Evolutionary conservation across 2,797 vertebrate genomes (phyloP), one percentile per base, ranked within the genome.

Genomic region (Cichlasoma orientale): DNA sequence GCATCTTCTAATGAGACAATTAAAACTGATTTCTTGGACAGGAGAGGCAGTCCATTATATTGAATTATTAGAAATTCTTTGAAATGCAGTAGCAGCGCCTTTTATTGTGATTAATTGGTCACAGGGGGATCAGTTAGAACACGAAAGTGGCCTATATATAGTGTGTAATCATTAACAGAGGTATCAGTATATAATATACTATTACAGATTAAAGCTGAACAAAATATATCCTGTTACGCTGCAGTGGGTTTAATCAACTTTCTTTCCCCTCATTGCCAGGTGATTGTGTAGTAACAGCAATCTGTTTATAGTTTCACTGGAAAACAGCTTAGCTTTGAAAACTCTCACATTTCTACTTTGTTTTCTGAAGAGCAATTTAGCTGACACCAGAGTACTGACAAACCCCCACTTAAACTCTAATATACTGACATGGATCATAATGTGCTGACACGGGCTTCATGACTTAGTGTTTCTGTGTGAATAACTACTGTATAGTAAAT

Each of bases 51-150:
- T 80, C 84, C 52, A 89, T 92, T 90, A 88, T 82, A 87, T 83
- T 89, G 85, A 93, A 86, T 89, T 90, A 92, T 92, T 88, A 91
- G 90, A 92, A 93, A 92, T 85, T 82, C 86, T 91, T 92, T 92
- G 87, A 93, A 92, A 90, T 88, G 70, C 89, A 81, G 83, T 88
- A 81, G 89, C 70, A 77, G 75, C 29, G 44, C 29, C 79, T 90
- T 90, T 90, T 82, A 88, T 92, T 89, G 80, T 90, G 84, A 92
- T 93, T 94, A 94, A 95, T 94, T 94, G 88, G 92, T 92, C 93
- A 92, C 92, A 87, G 23, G 69, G 92, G 92, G 89, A 91, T 92
- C 88, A 84, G 90, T 88, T 87, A 56, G 78, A 86, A 92, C 87
- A 82, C 86, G 72, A 87, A 89, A 74, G 68, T 72, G 75, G 52